Percentiles rank a stretch among this genome's conserved stretches.
These are phyloP conservation scores for Platygyra sinensis DNA, from an alignment of 64 coral and sea anemone species.

Conservation along the genomic window DNA sequence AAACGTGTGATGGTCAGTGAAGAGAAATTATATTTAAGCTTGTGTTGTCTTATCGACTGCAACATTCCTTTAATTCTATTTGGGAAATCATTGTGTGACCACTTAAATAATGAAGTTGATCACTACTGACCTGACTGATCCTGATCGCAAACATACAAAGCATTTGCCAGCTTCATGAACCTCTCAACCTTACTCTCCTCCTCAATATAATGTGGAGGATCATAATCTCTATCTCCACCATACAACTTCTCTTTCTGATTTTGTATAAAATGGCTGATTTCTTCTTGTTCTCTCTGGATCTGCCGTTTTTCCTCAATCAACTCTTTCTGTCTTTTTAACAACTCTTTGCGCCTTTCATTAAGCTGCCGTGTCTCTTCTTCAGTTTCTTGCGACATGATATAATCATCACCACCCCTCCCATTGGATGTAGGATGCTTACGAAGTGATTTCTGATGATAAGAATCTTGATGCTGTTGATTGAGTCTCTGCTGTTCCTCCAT, in stretches of 20 bases:
- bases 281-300: conserved; percentile 77
- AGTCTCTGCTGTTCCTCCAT: neutral
- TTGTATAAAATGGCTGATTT: conserved; percentile 53
- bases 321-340: conserved; percentile 52
- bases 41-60: too few relatives aligned
- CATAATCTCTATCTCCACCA: conserved; percentile 3
- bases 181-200: conserved; percentile 72
- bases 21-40: too few relatives aligned
- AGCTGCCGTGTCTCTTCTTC: conserved; percentile 34
- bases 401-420: neutral
- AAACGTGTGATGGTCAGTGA: too few relatives aligned
- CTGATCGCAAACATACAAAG: conserved; percentile 68
- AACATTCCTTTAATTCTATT: too few relatives aligned
- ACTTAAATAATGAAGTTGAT: too few relatives aligned
- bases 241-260: conserved; percentile 47
- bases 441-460: neutral
- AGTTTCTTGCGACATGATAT: neutral
- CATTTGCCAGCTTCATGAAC: conserved; percentile 72
- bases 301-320: conserved; percentile 69
- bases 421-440: neutral
- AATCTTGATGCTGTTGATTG: neutral
- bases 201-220: neutral
- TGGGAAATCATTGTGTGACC: too few relatives aligned
- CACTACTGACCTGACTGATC: conserved; percentile 48
- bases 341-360: conserved; percentile 30